These are phyloP conservation scores for Nycticryphes semicollaris DNA, from an alignment of 2,113 vertebrate genomes.

Conservation along the genomic window DNA sequence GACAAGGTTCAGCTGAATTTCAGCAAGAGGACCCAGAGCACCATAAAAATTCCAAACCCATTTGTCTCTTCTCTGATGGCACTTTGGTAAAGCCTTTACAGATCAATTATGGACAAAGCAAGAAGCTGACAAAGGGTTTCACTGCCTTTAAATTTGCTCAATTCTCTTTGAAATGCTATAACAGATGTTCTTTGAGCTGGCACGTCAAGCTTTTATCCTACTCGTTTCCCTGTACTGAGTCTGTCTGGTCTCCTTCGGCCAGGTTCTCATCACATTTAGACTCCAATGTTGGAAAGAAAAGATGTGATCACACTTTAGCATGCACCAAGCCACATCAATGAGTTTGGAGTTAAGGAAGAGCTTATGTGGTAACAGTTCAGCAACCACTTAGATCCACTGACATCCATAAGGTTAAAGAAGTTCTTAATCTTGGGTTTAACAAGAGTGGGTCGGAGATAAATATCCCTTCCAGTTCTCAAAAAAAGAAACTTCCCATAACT, in stretches of 20 bases:
- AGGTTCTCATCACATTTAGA: neutral
- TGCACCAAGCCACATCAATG: neutral
- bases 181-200: neutral
- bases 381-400: neutral
- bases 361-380: neutral
- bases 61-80: neutral
- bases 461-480: neutral
- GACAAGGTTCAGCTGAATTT: neutral
- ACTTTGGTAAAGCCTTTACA: neutral
- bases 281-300: neutral
- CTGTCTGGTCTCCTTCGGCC: neutral
- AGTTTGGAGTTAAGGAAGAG: neutral
- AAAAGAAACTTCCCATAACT: neutral
- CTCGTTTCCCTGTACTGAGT: neutral
- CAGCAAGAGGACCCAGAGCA: neutral
- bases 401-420: neutral
- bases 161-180: neutral
- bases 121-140: neutral
- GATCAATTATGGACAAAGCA: neutral
- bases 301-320: neutral
- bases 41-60: neutral
- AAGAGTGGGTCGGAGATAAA: neutral
- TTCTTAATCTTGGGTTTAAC: neutral
- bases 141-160: neutral
- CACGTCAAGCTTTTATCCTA: neutral